phyloP scores from a whole-genome alignment of 1,140 invertebrate species.

The Bursaphelenchus mucronatus region DNA sequence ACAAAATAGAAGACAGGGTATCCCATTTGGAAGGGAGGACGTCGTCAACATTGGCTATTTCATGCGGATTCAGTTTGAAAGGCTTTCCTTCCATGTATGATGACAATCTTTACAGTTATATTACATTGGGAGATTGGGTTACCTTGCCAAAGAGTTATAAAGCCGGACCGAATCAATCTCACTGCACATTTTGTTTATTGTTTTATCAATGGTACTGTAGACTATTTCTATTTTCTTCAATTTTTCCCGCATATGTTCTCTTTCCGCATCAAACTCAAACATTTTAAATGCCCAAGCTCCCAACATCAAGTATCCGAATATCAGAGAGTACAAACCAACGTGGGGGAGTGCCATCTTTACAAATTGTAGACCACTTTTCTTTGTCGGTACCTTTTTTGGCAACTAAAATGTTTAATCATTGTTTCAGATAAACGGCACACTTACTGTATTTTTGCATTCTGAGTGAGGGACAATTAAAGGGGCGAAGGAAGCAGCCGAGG shows the following conservation, averaged over 20 bases:
- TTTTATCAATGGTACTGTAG: slow-evolving; percentile 40
- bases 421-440: too few species aligned
- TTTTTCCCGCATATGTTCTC: slow-evolving; percentile 38
- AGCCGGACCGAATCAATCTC: slow-evolving; percentile 27
- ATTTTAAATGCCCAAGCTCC: slow-evolving; percentile 64
- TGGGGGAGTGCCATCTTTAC: slow-evolving; percentile 65
- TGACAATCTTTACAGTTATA: slow-evolving; percentile 28
- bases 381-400: too few species aligned
- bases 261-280: slow-evolving; percentile 61
- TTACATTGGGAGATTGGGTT: too few species aligned
- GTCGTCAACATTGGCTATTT: slow-evolving; percentile 34
- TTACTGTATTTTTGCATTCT: too few species aligned
- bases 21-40: slow-evolving; percentile 49
- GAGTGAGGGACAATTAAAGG: too few species aligned
- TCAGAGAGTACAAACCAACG: slow-evolving; percentile 63
- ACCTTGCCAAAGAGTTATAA: too few species aligned
- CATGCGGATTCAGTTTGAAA: slow-evolving; percentile 33
- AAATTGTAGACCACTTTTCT: slow-evolving; percentile 36
- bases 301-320: slow-evolving; percentile 64
- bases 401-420: too few species aligned
- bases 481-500: too few species aligned
- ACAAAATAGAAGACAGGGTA: slow-evolving; percentile 50
- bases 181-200: slow-evolving; percentile 35
- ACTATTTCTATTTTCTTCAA: slow-evolving; percentile 37
- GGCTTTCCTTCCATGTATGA: slow-evolving; percentile 47